Base-by-base conservation (phyloP, 2,888 invertebrate species). In the Ochropleura leucogaster region DNA sequence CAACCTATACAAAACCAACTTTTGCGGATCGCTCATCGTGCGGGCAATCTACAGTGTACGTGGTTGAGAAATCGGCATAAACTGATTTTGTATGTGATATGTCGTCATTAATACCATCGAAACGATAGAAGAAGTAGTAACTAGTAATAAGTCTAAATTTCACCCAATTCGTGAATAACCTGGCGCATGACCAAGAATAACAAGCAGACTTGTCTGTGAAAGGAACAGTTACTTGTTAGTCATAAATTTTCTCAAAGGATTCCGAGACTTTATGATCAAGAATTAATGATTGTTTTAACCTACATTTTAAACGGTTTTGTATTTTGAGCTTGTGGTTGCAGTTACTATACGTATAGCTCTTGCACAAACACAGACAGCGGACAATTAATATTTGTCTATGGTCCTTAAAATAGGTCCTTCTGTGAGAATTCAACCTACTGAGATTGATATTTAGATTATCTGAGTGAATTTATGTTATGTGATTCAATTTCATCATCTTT, bases 101-200 rank as follows among this genome's bases (percentile, higher is more conserved):
- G 30, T 30, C 30, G 30, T n/a, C n/a, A n/a, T n/a, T n/a, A n/a
- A n/a, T 42, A 18, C 18, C 18, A n/a, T 44, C 44, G 44, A 62
- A 10, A 44, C 3, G 42, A 44, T 62, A n/a, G 18, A 30, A 20
- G 51, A 51, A 51, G 51, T 18, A 51, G 18, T 18, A 51, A 51
- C 49, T 51, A 3, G 30, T 30, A 30, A 30, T 30, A 57, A 57
- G 62, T 44, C 12, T 7, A 44, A 44, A 62, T 62, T 44, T 62
- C n/a, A 62, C 14, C 30, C 30, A 72, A 46, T 57, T 78, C 63
- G 20, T 51, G 78, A 71, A 71, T 71, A 78, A 46, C 78, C 63
- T 77, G 76, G 76, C 78, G 44, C n/a, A 78, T 71, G 63, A 59
- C 63, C 72, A 77, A 77, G 72, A 77, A 77, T 78, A 77, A 77